phyloP scores from a whole-genome alignment of 2,797 vertebrate genomes.

The Malurus leucopterus region DNA sequence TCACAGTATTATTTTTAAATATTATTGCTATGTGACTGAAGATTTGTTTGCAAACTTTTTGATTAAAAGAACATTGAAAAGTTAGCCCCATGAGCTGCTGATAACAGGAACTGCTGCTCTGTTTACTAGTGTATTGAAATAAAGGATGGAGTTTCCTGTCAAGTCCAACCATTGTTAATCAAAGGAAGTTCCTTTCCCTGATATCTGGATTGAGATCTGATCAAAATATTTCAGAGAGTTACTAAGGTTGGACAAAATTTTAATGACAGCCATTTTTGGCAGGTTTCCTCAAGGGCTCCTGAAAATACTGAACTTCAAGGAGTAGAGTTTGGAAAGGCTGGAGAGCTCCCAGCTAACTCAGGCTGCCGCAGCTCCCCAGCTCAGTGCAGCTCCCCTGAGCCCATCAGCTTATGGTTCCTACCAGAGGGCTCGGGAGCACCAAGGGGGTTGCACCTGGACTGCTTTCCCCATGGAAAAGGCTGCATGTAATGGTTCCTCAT shows the following conservation, averaged over 20 bases:
- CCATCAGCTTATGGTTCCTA: not conserved
- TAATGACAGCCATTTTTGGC: not conserved
- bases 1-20: not conserved
- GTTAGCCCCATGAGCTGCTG: not conserved
- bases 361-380: not conserved
- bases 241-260: not conserved
- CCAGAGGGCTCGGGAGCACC: not conserved
- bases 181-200: conserved; percentile 9
- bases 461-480: not conserved
- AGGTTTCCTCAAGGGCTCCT: not conserved
- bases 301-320: not conserved
- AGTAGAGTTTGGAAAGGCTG: not conserved
- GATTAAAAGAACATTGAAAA: not conserved
- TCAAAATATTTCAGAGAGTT: not conserved
- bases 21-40: not conserved
- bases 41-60: not conserved
- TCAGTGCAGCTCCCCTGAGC: not conserved
- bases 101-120: not conserved
- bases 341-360: fast-evolving
- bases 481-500: not conserved
- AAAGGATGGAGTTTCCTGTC: conserved; percentile 3
- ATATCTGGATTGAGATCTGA: conserved; percentile 17
- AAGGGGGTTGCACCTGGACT: too few species aligned
- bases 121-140: not conserved
- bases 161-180: conserved; percentile 27